Evolutionary conservation across 2,888 invertebrate genomes (phyloP).

Genomic region (Empis livida): DNA sequence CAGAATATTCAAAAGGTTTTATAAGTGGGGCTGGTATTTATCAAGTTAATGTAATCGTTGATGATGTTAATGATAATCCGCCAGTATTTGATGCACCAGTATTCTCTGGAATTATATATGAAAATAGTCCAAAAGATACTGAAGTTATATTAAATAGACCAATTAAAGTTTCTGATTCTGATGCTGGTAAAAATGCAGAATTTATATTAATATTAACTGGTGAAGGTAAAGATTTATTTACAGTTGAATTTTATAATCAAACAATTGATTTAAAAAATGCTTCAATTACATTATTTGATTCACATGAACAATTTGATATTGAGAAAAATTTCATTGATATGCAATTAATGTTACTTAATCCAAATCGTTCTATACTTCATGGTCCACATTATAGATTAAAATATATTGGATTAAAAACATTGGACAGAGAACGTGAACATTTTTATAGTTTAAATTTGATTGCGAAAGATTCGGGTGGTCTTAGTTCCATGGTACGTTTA

Average conservation of each 20-base stretch:
- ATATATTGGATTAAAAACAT: slow-evolving; percentile 31
- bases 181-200: slow-evolving; percentile 52
- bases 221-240: slow-evolving; percentile 60
- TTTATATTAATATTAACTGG: slow-evolving; percentile 59
- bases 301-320: slow-evolving; percentile 33
- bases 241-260: slow-evolving; percentile 43
- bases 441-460: slow-evolving; percentile 56
- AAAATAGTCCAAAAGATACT: slow-evolving; percentile 59
- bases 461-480: slow-evolving; percentile 63
- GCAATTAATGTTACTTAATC: slow-evolving; percentile 28
- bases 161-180: slow-evolving; percentile 59
- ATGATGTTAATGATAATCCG: slow-evolving; percentile 78
- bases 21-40: slow-evolving; percentile 61
- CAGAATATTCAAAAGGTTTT: slow-evolving; percentile 58
- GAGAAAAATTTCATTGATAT: slow-evolving; percentile 31
- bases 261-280: slow-evolving; percentile 21
- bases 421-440: slow-evolving; percentile 62
- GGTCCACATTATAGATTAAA: slow-evolving; percentile 28
- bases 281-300: slow-evolving; percentile 21
- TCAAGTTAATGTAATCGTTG: slow-evolving; percentile 65
- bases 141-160: slow-evolving; percentile 55
- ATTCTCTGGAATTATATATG: slow-evolving; percentile 56
- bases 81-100: slow-evolving; percentile 58
- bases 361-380: slow-evolving; percentile 22
- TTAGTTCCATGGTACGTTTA: slow-evolving; percentile 59